Base-by-base conservation (phyloP, 2,888 invertebrate species). In the Zaprionus lineosus region DNA sequence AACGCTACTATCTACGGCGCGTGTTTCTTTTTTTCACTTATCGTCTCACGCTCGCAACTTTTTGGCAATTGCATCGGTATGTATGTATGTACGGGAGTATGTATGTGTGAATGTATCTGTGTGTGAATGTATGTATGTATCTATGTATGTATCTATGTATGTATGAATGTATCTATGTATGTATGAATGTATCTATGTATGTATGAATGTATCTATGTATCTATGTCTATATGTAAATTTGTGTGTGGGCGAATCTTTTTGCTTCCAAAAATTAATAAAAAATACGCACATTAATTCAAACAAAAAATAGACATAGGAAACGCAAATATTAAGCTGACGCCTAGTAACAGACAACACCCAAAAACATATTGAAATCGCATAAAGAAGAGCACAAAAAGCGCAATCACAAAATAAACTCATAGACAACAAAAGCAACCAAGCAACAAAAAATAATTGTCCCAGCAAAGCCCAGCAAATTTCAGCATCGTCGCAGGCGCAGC, bases 21-120 rank as follows among this genome's bases (percentile, higher is more conserved):
- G 26, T 21, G n/a, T 18, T 19, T 34, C 15, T 48, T 51, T 41
- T 18, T 51, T 61, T 24, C 24, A 1, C n/a, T 24, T 51, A 63
- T 52, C 58, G 44, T 58, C 48, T 70, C 70, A 70, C 52, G 65
- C 64, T 64, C 58, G 31, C 29, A 28, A 24, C 40, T 48, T 67
- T 64, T 67, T 67, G 44, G 48, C 64, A 69, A 48, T 18, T 47
- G 15, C 50, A 40, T 29, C 31, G 36, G 28, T 47, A 39, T 52
- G 46, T n/a, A n/a, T n/a, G n/a, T n/a, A n/a, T n/a, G n/a, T n/a
- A n/a, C n/a, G n/a, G n/a, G n/a, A n/a, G n/a, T n/a, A n/a, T n/a
- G n/a, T n/a, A n/a, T n/a, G n/a, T n/a, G n/a, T n/a, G n/a, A n/a
- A n/a, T n/a, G n/a, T n/a, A n/a, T n/a, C n/a, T n/a, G n/a, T n/a